Base-by-base conservation (phyloP, 1,140 invertebrate genomes). In the Drosophila arawakana region DNA sequence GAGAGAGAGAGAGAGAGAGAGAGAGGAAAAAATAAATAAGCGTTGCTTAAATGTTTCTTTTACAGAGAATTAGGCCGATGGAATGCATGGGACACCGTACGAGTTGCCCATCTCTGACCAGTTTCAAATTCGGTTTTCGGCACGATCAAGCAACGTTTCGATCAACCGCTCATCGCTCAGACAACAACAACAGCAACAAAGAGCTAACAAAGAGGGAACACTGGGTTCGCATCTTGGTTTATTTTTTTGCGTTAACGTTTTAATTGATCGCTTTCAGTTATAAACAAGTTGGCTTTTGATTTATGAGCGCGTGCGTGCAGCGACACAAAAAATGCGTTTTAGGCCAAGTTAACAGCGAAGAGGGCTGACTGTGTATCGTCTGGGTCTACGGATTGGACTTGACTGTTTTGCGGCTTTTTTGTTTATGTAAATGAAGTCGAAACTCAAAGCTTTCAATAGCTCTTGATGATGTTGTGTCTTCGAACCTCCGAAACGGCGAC, bases 231-330 rank as follows among this genome's bases (percentile, higher is more conserved):
- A 63, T 73, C 76, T 82, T 58, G 59, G 57, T 58, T 59, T 63
- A 68, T 80, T 86, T 80, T 85, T 86, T 86, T 86, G 83, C 83
- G 84, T 88, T 86, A 89, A 89, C 83, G 80, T 89, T 89, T 86
- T 86, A 86, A 86, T 86, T 86, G 83, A 89, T 89, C 84, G 84
- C 83, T 86, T 86, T 86, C 83, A 86, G 83, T 86, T 89, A 89
- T 86, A 88, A 88, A 80, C 83, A 89, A 86, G 84, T 86, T 86
- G 84, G 76, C 73, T 86, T 89, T 86, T 86, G 83, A 84, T 84
- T 84, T 84, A 84, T 84, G 81, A 85, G 81, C 78, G 81, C 81
- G 83, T 85, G 81, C 81, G 81, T 89, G 82, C 80, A 83, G 80
- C 80, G 80, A 83, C 80, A 84, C 67, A 72, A 83, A 72, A 84